phyloP scores from a whole-genome alignment of 2,888 invertebrate genomes.

The Ophraella communa region DNA sequence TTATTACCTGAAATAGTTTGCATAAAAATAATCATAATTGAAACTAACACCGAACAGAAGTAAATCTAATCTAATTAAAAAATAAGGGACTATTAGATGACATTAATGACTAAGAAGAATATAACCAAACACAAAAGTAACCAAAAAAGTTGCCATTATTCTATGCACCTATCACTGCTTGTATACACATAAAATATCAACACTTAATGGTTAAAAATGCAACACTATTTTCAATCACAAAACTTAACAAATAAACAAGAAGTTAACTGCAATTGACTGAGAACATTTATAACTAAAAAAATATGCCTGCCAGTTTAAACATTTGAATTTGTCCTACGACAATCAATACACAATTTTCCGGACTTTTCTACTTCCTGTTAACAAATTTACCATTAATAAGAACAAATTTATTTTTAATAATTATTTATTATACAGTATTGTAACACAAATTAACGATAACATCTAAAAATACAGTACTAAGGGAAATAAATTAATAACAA shows the following conservation, averaged over 20 bases:
- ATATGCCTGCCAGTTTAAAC: neutral
- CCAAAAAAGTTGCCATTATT: constrained; percentile 49
- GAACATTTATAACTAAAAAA: neutral
- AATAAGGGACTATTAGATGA: constrained; percentile 11
- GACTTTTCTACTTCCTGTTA: too few species aligned
- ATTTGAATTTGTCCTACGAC: neutral
- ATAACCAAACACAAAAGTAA: constrained; percentile 48
- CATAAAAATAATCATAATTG: neutral
- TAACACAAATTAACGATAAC: neutral
- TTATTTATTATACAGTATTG: too few species aligned
- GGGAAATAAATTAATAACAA: neutral
- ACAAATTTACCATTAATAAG: too few species aligned
- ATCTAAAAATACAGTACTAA: neutral
- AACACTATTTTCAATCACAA: constrained; percentile 3
- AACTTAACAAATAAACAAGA: neutral
- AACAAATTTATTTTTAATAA: too few species aligned
- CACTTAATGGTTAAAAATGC: constrained; percentile 18
- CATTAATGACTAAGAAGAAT: constrained; percentile 27
- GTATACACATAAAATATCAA: constrained; percentile 32
- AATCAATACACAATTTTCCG: too few species aligned
- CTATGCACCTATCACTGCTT: constrained; percentile 42
- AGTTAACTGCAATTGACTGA: neutral
- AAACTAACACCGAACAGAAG: neutral
- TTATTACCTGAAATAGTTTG: too few species aligned
- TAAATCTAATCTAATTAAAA: neutral